Evolutionary conservation across 2,888 invertebrate species (phyloP), one percentile per base, ranked within the genome.

Genomic region (Eupithecia tripunctaria): DNA sequence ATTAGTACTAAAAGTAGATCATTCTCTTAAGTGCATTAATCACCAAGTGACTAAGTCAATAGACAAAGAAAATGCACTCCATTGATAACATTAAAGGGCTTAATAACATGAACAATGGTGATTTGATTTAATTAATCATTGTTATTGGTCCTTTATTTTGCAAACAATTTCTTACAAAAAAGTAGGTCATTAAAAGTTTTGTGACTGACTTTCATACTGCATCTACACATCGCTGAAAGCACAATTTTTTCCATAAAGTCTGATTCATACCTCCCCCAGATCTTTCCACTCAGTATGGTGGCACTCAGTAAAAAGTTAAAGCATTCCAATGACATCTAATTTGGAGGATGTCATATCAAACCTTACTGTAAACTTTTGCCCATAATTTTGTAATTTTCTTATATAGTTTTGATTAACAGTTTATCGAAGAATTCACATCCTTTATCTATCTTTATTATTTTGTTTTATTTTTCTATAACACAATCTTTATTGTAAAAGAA

Each of bases 11-110:
- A 51, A 51, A 51, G 21, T 21, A 56, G 56, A 56, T 25, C 1
- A 25, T 14, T 8, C 8, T 60, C 25, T 95, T 64, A 95, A 43
- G 68, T 62, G 43, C 43, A 69, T 70, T 60, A 68, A 64, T 38
- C 67, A 65, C 29, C 25, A 21, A 15, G 27, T 60, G 25, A 29
- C 18, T 59, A 27, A 29, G 27, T 27, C 60, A 60, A 60, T 60
- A 60, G 29, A 60, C 60, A 60, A 60, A 60, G 60, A 60, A 60
- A 5, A 56, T 56, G 21, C 56, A 56, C 21, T 25, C 14, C 56
- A 56, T 51, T 51, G 47, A 47, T 21, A 51, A 21, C n/a, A 47
- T 51, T 3, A 51, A 51, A 21, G n/a, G 47, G n/a, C 51, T 21
- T 21, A 21, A 47, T 47, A 51, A 21, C 10, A 51, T 51, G 51